Base-by-base conservation (phyloP, 2,888 invertebrate species). In the Calliopum simillimum region DNA sequence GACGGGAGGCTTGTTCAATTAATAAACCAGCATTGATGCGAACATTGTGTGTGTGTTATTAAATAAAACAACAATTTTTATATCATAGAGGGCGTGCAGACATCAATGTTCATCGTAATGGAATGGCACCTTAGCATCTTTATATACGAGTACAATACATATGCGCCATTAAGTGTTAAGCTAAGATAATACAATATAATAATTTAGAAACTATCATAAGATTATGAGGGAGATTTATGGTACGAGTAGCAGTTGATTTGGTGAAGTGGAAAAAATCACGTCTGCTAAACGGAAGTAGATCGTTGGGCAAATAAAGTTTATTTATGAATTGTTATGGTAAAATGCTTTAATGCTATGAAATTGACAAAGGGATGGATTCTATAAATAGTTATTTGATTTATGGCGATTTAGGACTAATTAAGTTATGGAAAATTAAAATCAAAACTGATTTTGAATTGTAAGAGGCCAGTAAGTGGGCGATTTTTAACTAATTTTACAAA, bases 241-340 rank as follows among this genome's bases (percentile, higher is more conserved):
- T n/a, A n/a, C n/a, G n/a, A n/a, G n/a, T 19, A 53, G 53, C 53
- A 13, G 53, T 53, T 19, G 11, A 53, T 21, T 21, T 11, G 6
- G 53, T 23, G 23, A 11, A 51, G 51, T 51, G 6, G 51, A 51
- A 51, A 53, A 53, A 21, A 53, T 53, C 51, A 53, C 53, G 53
- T 16, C 53, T 23, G 23, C 23, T 53, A 14, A 53, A 53, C 53
- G 53, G 53, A 53, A 53, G 53, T 53, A 19, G 53, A 53, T 53
- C 19, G 23, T 53, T 53, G 23, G 13, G 16, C 19, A 13, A 53
- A 12, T 53, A 23, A 53, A 23, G 5, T 23, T 23, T 19, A 53
- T 53, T 13, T 23, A 53, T 53, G 53, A 53, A 21, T 23, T 53
- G 23, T 53, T 53, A 53, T 53, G 53, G 23, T 23, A 13, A 19